These are phyloP conservation scores for Scolopax mira DNA, from an alignment of 2,113 vertebrate genomes.

Conservation along the genomic window DNA sequence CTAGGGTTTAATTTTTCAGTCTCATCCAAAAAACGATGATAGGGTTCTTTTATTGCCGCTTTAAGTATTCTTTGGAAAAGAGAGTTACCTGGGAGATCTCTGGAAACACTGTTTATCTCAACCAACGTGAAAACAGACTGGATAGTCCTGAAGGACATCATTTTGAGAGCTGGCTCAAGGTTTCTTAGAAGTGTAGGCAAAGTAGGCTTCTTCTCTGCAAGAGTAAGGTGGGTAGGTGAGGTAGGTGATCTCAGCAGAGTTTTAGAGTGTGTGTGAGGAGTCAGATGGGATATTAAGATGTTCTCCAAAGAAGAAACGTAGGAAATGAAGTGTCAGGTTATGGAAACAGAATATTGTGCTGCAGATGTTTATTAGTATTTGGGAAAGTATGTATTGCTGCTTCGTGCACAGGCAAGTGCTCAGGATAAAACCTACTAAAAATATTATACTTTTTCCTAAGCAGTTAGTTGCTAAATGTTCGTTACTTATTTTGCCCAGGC, in stretches of 20 bases:
- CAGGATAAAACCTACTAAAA: not conserved
- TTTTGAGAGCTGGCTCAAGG: not conserved
- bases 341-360: not conserved
- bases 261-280: not conserved
- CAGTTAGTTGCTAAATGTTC: not conserved
- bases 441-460: not conserved
- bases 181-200: not conserved
- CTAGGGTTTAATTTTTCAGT: not conserved
- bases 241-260: not conserved
- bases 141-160: not conserved
- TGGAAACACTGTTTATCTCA: not conserved
- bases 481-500: not conserved
- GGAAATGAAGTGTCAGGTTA: not conserved
- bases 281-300: not conserved
- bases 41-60: not conserved
- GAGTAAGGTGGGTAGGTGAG: not conserved
- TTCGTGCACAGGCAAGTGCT: not conserved
- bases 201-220: not conserved
- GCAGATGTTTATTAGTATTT: not conserved
- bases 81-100: not conserved
- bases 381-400: not conserved
- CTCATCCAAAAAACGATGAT: not conserved
- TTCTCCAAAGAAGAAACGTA: not conserved
- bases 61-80: not conserved
- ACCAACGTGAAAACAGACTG: not conserved